Percentiles rank a stretch among this genome's conserved stretches.
Conservation (phyloP, 2,888 invertebrate species). For the Macaria notata region DNA sequence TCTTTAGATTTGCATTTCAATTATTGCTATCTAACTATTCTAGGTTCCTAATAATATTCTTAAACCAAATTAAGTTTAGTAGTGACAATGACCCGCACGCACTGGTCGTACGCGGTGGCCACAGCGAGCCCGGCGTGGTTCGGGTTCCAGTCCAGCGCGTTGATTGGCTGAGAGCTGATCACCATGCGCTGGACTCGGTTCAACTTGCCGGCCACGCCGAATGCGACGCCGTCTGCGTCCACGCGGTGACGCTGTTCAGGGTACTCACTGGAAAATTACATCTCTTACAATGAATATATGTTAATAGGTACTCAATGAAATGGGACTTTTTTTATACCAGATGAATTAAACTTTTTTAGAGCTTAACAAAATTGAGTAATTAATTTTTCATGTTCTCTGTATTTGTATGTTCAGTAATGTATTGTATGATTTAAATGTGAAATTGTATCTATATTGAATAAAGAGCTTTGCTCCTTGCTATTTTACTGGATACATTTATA, state of each 20-base stretch:
- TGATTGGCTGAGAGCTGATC: conserved; percentile 93
- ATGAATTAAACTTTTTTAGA: no score
- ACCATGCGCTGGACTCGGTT: conserved; percentile 90
- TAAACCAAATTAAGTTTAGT: conserved; percentile 91
- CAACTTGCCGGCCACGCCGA: conserved; percentile 90
- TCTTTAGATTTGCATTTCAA: no score
- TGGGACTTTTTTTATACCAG: no score
- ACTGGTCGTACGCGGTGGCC: conserved; percentile 96
- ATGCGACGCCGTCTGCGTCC: conserved; percentile 86
- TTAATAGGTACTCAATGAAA: no score
- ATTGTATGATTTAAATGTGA: no score
- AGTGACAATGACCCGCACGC: conserved; percentile 91
- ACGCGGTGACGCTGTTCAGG: conserved; percentile 88
- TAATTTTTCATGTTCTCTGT: no score
- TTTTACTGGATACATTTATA: no score
- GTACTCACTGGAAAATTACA: conserved; percentile 76
- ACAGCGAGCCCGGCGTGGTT: conserved; percentile 94
- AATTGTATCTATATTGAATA: no score
- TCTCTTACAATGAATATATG: background rate
- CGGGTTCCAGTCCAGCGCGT: conserved; percentile 94
- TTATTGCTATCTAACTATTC: no score
- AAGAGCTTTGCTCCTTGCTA: no score
- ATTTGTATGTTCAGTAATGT: no score
- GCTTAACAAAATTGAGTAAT: no score
- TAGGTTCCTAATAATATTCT: background rate